phyloP scores from a whole-genome alignment of 1,140 invertebrate genomes.

The Aricia agestis region DNA sequence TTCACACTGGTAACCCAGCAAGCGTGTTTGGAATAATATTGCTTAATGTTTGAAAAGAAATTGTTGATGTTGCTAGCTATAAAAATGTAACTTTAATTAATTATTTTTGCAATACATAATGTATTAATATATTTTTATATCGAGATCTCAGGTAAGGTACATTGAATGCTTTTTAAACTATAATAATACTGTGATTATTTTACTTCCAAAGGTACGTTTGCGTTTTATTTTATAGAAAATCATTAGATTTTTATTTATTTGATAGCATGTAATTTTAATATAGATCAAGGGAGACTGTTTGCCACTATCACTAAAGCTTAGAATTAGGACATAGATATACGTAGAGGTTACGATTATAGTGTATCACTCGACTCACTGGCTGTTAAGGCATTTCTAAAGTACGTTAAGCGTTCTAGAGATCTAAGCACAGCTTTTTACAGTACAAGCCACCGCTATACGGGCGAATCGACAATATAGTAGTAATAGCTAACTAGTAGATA shows the following conservation, averaged over 20 bases:
- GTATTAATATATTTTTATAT: conserved; percentile 59
- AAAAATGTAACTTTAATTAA: conserved; percentile 56
- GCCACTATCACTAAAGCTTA: conserved; percentile 33
- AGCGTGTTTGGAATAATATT: conserved; percentile 53
- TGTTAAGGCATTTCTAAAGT: conserved; percentile 17
- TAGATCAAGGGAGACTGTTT: conserved; percentile 53
- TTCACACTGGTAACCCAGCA: conserved; percentile 44
- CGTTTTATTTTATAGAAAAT: conserved; percentile 20
- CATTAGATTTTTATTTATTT: conserved; percentile 29
- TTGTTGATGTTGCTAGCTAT: conserved; percentile 68
- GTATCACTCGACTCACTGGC: conserved; percentile 35
- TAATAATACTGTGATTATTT: conserved; percentile 63
- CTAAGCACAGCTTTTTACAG: conserved; percentile 41
- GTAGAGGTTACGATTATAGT: conserved; percentile 27
- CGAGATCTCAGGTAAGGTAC: conserved; percentile 46
- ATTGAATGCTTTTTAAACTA: conserved; percentile 40
- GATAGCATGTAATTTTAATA: conserved; percentile 34
- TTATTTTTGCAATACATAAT: conserved; percentile 57
- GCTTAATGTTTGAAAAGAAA: conserved; percentile 60
- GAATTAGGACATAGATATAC: conserved; percentile 32
- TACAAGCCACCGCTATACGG: conserved; percentile 35
- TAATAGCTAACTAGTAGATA: conserved; percentile 32
- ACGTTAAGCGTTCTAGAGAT: conserved; percentile 32
- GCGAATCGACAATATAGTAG: conserved; percentile 57
- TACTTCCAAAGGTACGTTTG: conserved; percentile 35